phyloP scores from a whole-genome alignment of 1,140 invertebrate species.

The Drosophila melanica region DNA sequence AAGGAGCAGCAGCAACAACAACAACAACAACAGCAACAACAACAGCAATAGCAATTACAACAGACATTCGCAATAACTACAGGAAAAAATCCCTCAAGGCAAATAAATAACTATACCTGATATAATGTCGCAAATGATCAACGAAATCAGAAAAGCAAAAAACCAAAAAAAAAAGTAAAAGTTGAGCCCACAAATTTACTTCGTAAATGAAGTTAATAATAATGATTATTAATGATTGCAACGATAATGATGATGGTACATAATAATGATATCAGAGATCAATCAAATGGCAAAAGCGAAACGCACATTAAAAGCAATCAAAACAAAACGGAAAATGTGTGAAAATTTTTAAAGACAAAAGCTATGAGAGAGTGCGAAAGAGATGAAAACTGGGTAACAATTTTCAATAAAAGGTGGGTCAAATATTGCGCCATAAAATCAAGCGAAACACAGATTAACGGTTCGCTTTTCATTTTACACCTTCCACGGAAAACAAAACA shows the following conservation, averaged over 20 bases:
- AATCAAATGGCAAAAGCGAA: constrained; percentile 48
- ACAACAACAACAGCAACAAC: constrained; percentile 2
- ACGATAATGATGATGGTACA: constrained; percentile 26
- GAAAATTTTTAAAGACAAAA: constrained; percentile 16
- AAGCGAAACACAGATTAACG: constrained; percentile 49
- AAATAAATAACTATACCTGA: constrained; percentile 10
- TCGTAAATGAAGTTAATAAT: constrained; percentile 23
- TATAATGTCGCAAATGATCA: constrained; percentile 15
- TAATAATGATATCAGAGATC: constrained; percentile 39
- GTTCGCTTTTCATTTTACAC: constrained; percentile 73
- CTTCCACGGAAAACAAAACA: constrained; percentile 50
- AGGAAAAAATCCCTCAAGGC: constrained; percentile 38
- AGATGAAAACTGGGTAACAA: constrained; percentile 14
- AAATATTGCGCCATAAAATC: constrained; percentile 53
- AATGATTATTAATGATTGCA: constrained; percentile 16
- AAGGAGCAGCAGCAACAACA: constrained; percentile 29
- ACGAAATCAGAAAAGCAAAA: constrained; percentile 7
- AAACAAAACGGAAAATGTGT: constrained; percentile 47
- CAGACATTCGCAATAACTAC: constrained; percentile 6
- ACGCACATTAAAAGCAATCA: constrained; percentile 56
- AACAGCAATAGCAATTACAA: too few species aligned
- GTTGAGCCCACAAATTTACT: constrained; percentile 37
- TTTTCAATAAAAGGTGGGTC: constrained; percentile 40
- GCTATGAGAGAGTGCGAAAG: neutral
- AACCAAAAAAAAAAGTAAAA: constrained; percentile 52